Base-by-base conservation (phyloP, 2,888 invertebrate genomes). In the Campaea margaritaria region DNA sequence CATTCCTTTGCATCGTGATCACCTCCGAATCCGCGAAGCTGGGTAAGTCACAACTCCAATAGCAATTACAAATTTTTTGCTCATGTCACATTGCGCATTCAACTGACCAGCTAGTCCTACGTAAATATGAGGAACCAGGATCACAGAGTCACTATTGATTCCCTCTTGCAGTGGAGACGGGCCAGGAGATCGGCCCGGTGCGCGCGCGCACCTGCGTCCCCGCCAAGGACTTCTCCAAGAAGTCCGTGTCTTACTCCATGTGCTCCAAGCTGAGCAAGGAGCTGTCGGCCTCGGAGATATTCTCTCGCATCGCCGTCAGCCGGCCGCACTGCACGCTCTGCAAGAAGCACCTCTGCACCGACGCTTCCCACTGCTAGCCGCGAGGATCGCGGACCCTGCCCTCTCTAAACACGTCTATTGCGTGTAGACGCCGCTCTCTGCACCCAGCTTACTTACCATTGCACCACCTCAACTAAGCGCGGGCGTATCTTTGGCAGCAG, bases 191-290 rank as follows among this genome's bases (percentile, higher is more conserved):
- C 64, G 91, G 92, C 0, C 91, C 91, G 2, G 90, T 92, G 44
- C 87, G 91, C 58, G 92, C 91, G 1, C 83, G 92, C 31, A 91
- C 92, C 0, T 92, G 92, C 68, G 91, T 92, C 8, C 88, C 91
- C 0, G 85, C 89, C 36, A 91, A 89, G 73, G 89, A 91, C 68
- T 91, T 92, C 78, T 80, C 85, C 63, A 91, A 90, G 85, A 90
- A 90, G 77, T 82, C 86, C 3, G 90, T 92, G 21, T 87, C 91
- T 0, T 89, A 91, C 74, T 79, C 84, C 10, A 90, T 90, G 88
- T 92, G 91, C 81, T 85, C 82, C 68, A 89, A 90, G 69, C 78
- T 91, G 36, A 89, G 90, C 76, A 89, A 88, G 73, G 91, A 92
- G 72, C 74, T 92, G 64, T 86, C 89, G 0, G 85, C 90, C 0